Base-by-base conservation (phyloP, 2,888 invertebrate species). In the Nymphalis c-album region DNA sequence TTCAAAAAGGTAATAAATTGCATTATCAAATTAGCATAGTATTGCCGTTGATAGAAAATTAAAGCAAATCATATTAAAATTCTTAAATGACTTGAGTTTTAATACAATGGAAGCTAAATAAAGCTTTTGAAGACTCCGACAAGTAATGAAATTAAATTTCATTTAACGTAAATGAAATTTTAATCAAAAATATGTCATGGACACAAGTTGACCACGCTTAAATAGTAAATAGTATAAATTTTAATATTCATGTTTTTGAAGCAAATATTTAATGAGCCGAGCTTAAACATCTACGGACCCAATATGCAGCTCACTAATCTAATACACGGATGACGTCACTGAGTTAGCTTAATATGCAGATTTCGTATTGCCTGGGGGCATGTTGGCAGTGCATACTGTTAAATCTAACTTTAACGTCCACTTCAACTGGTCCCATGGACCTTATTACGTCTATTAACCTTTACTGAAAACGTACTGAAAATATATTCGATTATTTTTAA, bases 341-440 rank as follows among this genome's bases (percentile, higher is more conserved):
- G 10, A 55, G 70, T 47, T 35, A 64, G 67, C 64, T 62, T 61
- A 69, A 67, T 71, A 71, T 71, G 66, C 69, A 71, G 64, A 69
- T 71, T 69, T 47, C 55, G 59, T 62, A 70, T 62, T 62, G 70
- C 61, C 70, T 47, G 48, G 57, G 65, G 64, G 48, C 53, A 59
- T 60, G 68, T 60, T 68, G 58, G 55, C 55, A 60, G 63, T 57
- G 47, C 63, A 66, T 60, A 61, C 51, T 71, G 60, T 48, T 60
- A 61, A 61, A 66, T 68, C 20, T 63, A 68, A 63, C 65, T 66
- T 66, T 61, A 53, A 53, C 68, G 57, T 35, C 60, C 51, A 62
- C 61, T 50, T 17, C 46, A 66, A 66, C 66, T 66, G 55, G 61
- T 68, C 60, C 48, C 63, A n/a, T 35, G 20, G 55, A 60, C 60